phyloP scores from a whole-genome alignment of 2,797 vertebrate species.

The Anisognathus igniventris region DNA sequence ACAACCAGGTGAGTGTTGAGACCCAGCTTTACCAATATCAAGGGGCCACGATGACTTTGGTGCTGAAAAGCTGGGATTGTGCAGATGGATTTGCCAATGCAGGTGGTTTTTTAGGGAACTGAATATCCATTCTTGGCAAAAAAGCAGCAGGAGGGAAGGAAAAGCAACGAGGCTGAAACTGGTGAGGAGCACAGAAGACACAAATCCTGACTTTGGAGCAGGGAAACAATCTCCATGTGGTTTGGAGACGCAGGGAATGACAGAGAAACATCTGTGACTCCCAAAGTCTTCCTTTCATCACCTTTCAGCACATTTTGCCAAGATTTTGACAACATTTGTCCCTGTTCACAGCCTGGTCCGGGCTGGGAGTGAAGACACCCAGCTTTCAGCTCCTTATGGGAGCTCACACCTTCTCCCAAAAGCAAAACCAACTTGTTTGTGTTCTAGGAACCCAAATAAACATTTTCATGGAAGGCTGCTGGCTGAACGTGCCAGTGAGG shows the following conservation, averaged over 20 bases:
- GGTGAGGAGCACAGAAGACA: background rate
- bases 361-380: background rate
- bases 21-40: background rate
- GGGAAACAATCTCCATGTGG: background rate
- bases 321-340: background rate
- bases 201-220: background rate
- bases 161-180: background rate
- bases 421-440: background rate
- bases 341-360: background rate
- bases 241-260: background rate
- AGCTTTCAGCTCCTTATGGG: background rate
- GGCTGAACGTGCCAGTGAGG: background rate
- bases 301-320: background rate
- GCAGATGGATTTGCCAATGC: background rate
- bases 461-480: background rate
- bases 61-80: background rate
- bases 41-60: background rate
- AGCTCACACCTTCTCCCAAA: slow-evolving; percentile 1
- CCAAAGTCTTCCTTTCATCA: background rate
- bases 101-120: background rate
- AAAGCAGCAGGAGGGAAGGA: background rate
- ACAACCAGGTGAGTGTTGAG: rapidly evolving
- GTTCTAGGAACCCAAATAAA: background rate
- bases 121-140: background rate
- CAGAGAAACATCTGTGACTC: background rate